Conservation (phyloP, 2,113 vertebrate species). For the Solenodon paradoxus region DNA sequence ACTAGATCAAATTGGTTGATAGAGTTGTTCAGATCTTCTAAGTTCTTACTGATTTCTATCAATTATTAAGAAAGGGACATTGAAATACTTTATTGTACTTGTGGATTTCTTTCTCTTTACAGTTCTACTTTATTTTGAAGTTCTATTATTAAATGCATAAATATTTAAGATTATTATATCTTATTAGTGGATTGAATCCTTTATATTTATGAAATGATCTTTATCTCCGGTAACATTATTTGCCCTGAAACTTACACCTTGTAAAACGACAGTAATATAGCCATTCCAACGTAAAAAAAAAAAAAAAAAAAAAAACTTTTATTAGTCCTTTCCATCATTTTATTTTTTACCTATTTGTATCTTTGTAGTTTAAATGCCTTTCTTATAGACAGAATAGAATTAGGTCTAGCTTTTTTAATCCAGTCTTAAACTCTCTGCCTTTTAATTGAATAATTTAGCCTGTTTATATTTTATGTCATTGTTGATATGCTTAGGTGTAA, state of each 20-base stretch:
- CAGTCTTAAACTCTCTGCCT: background rate
- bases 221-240: background rate
- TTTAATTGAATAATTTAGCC: background rate
- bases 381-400: background rate
- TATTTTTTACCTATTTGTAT: background rate
- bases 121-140: background rate
- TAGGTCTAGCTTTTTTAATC: background rate
- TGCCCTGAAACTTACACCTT: slow-evolving; percentile 16
- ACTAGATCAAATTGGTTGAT: background rate
- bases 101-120: background rate
- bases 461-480: background rate
- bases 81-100: background rate
- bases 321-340: background rate
- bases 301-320: too few relatives aligned
- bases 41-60: background rate
- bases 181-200: background rate
- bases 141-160: background rate
- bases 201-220: background rate
- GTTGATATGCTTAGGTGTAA: background rate
- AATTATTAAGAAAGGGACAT: background rate
- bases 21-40: background rate
- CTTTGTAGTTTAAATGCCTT: background rate
- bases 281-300: background rate
- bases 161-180: background rate
- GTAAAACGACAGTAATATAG: background rate